phyloP scores from a whole-genome alignment of 2,797 vertebrate genomes.

The Pelodytes ibericus region DNA sequence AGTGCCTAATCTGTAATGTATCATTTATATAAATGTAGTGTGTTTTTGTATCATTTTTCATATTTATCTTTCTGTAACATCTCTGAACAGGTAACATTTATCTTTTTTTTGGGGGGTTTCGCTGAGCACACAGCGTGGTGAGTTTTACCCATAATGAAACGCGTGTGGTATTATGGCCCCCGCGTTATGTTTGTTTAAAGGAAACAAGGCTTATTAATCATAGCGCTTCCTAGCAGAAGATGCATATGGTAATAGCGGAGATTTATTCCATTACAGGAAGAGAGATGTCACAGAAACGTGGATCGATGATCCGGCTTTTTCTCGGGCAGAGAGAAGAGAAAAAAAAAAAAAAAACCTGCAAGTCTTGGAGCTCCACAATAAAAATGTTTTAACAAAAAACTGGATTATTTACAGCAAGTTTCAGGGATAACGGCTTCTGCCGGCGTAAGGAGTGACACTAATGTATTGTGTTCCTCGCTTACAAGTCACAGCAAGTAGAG shows the following conservation, averaged over 20 bases:
- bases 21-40: too few species aligned
- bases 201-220: conserved; percentile 72
- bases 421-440: conserved; percentile 27
- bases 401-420: conserved; percentile 40
- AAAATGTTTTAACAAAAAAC: conserved; percentile 40
- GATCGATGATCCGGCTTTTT: conserved; percentile 60
- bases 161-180: conserved; percentile 66
- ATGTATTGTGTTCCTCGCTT: conserved; percentile 23
- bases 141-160: conserved; percentile 63
- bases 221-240: conserved; percentile 56
- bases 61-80: not conserved
- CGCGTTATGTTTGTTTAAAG: conserved; percentile 70
- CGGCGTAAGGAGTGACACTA: conserved; percentile 19
- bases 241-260: conserved; percentile 62
- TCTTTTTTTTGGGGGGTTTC: conserved; percentile 58
- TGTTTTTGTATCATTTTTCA: not conserved
- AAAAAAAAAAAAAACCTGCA: conserved; percentile 1
- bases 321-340: not conserved
- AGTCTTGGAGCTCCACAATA: conserved; percentile 18
- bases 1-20: too few species aligned
- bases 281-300: conserved; percentile 60
- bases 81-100: conserved; percentile 59
- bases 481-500: not conserved
- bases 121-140: conserved; percentile 49
- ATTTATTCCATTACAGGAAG: conserved; percentile 67